Base-by-base conservation (phyloP, 2,113 vertebrate species). In the Pygoscelis adeliae region DNA sequence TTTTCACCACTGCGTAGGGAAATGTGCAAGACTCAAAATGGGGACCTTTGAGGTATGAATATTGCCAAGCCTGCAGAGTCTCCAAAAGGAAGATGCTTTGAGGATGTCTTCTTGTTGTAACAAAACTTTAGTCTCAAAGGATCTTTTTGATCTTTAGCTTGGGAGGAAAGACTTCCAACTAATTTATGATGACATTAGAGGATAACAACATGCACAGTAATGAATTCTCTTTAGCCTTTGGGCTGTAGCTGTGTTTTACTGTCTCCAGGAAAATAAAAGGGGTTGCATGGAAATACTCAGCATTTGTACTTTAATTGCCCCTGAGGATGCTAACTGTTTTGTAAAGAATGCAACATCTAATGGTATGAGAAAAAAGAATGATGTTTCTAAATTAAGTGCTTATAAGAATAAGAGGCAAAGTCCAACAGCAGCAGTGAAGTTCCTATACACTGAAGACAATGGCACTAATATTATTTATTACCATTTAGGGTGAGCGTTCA, bases 131-230 rank as follows among this genome's bases (percentile, higher is more conserved):
- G 91, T 84, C 70, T 83, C 78, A 91, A 65, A 95, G 13, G 21
- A 91, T 82, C 44, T 79, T 95, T 94, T 34, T 85, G 84, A 83
- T 96, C 73, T 90, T 88, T 91, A 63, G 49, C 53, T 85, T 72
- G 49, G 70, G 53, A 96, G 36, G 30, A 90, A 69, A 95, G 46
- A 36, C n/a, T 61, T 61, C 70, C 66, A 76, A 32, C 70, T 97
- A 94, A 97, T 95, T 95, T 97, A 62, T 90, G 61, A 72, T 94
- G 90, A 90, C 96, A 85, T 80, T 91, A 94, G 74, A 87, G 30
- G 66, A 94, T 94, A 93, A 87, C 78, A 93, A 83, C 82, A 94
- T 61, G 44, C 82, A 91, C 56, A 65, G 49, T 93, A 97, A 97
- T 91, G 84, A 97, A 91, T 82, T 84, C 93, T 87, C 34, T 85